Evolutionary conservation across 2,888 invertebrate genomes (phyloP).

Genomic region (Hirtodrosophila duncani): DNA sequence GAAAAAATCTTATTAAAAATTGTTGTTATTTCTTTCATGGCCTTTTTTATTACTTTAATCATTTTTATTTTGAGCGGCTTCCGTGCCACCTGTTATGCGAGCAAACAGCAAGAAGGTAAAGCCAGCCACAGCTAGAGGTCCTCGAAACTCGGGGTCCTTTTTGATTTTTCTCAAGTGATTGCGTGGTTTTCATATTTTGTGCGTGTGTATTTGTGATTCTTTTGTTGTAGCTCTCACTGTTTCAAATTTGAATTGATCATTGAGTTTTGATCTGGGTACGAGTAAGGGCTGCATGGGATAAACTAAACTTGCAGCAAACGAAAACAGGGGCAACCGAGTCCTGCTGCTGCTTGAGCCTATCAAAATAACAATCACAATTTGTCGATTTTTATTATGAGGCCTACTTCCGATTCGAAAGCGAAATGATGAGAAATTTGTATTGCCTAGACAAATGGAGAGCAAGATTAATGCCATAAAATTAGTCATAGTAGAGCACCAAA

Average conservation of each 20-base stretch:
- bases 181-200: constrained; percentile 68
- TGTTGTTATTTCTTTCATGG: constrained; percentile 57
- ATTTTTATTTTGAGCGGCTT: constrained; percentile 75
- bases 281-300: constrained; percentile 57
- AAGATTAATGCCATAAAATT: constrained; percentile 42
- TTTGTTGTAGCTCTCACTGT: constrained; percentile 60
- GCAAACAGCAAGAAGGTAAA: constrained; percentile 10
- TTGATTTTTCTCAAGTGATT: constrained; percentile 75
- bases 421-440: constrained; percentile 4
- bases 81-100: constrained; percentile 75
- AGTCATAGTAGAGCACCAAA: constrained; percentile 24
- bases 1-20: constrained; percentile 75
- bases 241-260: constrained; percentile 73
- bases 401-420: constrained; percentile 64
- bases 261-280: constrained; percentile 51
- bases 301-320: no score
- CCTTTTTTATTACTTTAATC: constrained; percentile 64
- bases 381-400: constrained; percentile 64
- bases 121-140: constrained; percentile 39
- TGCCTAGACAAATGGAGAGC: constrained; percentile 18
- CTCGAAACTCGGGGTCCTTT: constrained; percentile 45
- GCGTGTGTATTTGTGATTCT: no score
- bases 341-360: constrained; percentile 33
- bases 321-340: neutral
- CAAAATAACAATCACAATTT: constrained; percentile 72